phyloP scores from a whole-genome alignment of 2,888 invertebrate genomes.

The Mantis religiosa region DNA sequence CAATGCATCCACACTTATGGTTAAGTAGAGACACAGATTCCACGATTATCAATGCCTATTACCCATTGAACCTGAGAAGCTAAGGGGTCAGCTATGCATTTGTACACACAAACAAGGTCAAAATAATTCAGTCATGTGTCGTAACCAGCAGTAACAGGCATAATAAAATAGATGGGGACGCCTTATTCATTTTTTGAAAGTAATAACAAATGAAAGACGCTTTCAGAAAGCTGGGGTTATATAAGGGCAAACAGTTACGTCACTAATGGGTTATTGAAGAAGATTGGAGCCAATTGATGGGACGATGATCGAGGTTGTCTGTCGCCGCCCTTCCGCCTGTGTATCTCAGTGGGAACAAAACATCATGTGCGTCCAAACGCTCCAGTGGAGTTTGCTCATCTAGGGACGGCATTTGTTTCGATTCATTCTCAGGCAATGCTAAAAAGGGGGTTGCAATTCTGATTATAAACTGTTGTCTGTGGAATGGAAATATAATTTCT shows the following conservation, averaged over 20 bases:
- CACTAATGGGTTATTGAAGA: not conserved
- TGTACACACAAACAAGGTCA: not conserved
- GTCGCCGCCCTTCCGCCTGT: not conserved
- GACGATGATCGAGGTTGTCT: not conserved
- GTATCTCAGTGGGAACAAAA: not conserved
- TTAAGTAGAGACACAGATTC: not conserved
- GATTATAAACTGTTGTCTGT: too few species aligned
- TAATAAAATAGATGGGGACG: not conserved
- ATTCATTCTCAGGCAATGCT: too few species aligned
- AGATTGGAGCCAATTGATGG: conserved; percentile 10
- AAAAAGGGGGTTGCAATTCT: too few species aligned
- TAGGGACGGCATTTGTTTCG: too few species aligned
- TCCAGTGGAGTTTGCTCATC: not conserved
- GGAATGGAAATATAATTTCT: too few species aligned
- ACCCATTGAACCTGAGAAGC: not conserved
- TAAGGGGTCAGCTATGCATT: not conserved
- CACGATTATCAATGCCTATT: not conserved
- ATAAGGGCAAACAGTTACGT: not conserved
- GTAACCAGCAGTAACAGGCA: not conserved
- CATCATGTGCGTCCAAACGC: not conserved
- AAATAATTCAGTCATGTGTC: not conserved
- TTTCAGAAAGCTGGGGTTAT: not conserved
- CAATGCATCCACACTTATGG: not conserved
- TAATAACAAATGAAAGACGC: not conserved
- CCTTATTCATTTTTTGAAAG: not conserved